A percentile compares a stretch with the other conserved stretches of the same genome.
phyloP scores from a whole-genome alignment of 2,888 invertebrate species.

The Drosophila antonietae region DNA sequence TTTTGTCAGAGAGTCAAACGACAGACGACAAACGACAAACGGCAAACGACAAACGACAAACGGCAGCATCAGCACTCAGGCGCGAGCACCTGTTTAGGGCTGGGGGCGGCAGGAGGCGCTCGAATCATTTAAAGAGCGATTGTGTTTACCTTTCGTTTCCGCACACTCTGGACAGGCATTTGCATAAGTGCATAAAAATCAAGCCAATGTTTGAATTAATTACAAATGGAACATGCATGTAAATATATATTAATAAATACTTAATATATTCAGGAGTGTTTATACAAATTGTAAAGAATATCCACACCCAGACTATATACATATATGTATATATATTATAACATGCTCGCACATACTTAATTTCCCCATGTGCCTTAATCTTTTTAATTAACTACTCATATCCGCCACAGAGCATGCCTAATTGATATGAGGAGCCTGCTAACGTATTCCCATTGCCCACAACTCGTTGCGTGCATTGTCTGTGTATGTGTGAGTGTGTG shows the following conservation, averaged over 20 bases:
- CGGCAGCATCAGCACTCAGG: slow-evolving; percentile 35
- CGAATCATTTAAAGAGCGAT: slow-evolving; percentile 26
- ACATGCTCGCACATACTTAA: slow-evolving; percentile 26
- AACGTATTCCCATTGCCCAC: slow-evolving; percentile 24
- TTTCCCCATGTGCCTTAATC: slow-evolving; percentile 61
- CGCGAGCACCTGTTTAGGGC: slow-evolving; percentile 16
- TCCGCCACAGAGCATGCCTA: slow-evolving; percentile 69
- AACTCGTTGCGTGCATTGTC: slow-evolving; percentile 29
- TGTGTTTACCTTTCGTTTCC: slow-evolving; percentile 42
- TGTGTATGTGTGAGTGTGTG: slow-evolving; percentile 22
- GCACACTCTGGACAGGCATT: slow-evolving; percentile 32
- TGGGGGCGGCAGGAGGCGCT: neutral
- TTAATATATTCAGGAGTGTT: neutral
- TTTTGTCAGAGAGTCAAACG: slow-evolving; percentile 45
- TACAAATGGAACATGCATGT: slow-evolving; percentile 10
- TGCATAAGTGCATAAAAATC: slow-evolving; percentile 56
- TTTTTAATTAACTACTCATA: slow-evolving; percentile 79
- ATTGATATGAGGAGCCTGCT: slow-evolving; percentile 61
- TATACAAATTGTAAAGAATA: slow-evolving; percentile 19
- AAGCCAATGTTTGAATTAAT: slow-evolving; percentile 41
- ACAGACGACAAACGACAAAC: slow-evolving; percentile 47
- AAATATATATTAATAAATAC: neutral
- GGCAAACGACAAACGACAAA: slow-evolving; percentile 8
- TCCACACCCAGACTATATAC: neutral
- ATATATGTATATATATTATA: slow-evolving; percentile 1